Evolutionary conservation across 2,797 vertebrate species (phyloP), one percentile per base, ranked within the genome.

Genomic region (Perodicticus potto): DNA sequence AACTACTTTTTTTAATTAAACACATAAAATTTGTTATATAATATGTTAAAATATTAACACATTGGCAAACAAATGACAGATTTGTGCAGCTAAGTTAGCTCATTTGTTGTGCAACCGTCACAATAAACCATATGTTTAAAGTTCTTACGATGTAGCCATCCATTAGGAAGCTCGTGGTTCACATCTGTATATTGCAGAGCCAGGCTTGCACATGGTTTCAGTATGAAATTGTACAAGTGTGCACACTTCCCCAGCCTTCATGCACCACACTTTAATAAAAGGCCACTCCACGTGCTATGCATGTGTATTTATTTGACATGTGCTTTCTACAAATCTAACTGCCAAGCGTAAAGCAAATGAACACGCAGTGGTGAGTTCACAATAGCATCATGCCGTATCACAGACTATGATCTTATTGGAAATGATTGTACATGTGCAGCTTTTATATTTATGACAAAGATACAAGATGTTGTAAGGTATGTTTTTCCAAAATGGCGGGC

Each of bases 1-100:
- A 80, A 81, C 80, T 69, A 87, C 14, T 91, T 89, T 14, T 65
- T 65, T 95, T 72, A 95, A 92, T 77, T 53, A 95, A 94, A 86
- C 20, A 74, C 37, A 78, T 32, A 89, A 73, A 78, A 40, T 55
- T 16, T 92, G 40, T 61, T 77, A 29, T 7, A 55, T n/a, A 55
- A 29, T 37, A 57, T 20, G 34, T 81, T 72, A 89, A 95, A 72
- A 73, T 93, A 53, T 85, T 55, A 96, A 55, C 16, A 19, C 69
- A 86, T 22, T 92, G 11, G 19, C 85, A 7, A 17, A 67, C 22
- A 49, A 83, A 1, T 70, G 43, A 55, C 45, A 7, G n/a, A 72
- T 43, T 94, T 89, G 3, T 49, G 45, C 32, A 83, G 27, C 13
- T 63, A 80, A 57, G 4, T 65, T 43, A 55, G 23, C 14, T 17